phyloP scores from a whole-genome alignment of 2,113 vertebrate species.

The Anarhynchus alexandrinus region DNA sequence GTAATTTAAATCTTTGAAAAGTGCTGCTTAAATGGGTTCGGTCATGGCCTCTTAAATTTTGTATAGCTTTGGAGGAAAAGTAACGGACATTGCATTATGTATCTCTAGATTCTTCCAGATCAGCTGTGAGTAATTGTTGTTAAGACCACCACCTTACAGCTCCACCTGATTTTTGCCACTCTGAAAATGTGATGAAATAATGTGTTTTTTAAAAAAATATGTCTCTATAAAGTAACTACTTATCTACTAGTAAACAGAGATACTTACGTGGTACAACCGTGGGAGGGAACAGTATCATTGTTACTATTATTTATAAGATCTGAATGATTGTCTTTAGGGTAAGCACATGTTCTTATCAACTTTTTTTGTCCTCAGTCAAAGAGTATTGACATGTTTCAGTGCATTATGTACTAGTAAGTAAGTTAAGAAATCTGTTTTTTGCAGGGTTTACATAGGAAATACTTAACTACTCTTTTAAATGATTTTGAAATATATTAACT shows the following conservation, averaged over 20 bases:
- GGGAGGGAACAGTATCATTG: background rate
- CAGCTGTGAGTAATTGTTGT: background rate
- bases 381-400: background rate
- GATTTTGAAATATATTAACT: background rate
- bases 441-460: background rate
- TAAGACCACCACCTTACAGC: background rate
- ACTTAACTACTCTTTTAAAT: background rate
- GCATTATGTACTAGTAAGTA: background rate
- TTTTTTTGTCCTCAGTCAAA: background rate
- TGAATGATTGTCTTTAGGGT: background rate
- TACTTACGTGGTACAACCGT: background rate
- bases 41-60: background rate
- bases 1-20: background rate
- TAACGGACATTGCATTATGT: rapidly evolving
- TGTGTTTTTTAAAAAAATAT: background rate
- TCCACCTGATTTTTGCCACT: background rate
- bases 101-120: background rate
- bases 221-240: background rate
- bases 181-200: background rate
- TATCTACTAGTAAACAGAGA: background rate
- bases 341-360: background rate
- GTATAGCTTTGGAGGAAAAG: background rate
- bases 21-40: rapidly evolving
- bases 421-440: rapidly evolving
- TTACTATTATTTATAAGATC: background rate